Conservation (phyloP, 2,113 vertebrate species). For the Procavia capensis region DNA sequence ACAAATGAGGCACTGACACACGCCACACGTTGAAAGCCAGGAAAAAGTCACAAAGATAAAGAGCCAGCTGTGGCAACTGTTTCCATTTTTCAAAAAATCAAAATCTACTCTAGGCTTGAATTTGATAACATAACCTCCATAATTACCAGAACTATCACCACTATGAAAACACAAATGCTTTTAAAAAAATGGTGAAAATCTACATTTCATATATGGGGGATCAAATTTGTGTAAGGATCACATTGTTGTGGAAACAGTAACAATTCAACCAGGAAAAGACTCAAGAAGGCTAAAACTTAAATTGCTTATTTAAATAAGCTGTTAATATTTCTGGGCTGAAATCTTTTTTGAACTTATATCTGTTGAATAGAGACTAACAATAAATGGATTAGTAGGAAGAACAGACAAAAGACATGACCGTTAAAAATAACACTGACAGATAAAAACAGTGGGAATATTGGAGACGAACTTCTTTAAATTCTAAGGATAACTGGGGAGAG, state of each 20-base stretch:
- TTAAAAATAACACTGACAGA: not conserved
- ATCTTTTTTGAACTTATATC: not conserved
- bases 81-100: constrained; percentile 35
- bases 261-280: not conserved
- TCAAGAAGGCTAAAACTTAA: constrained; percentile 15
- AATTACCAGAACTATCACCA: not conserved
- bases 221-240: not conserved
- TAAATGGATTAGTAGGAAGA: not conserved
- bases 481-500: not conserved
- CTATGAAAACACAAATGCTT: not conserved
- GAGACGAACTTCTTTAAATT: not conserved
- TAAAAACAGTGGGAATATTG: not conserved
- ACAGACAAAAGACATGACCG: not conserved
- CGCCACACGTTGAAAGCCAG: not conserved
- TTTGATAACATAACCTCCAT: not conserved
- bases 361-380: constrained; percentile 27
- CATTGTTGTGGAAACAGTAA: not conserved
- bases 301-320: not conserved
- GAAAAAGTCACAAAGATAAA: constrained; percentile 12
- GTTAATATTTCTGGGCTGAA: constrained; percentile 11
- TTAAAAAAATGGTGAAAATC: not conserved
- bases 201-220: not conserved
- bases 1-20: not conserved
- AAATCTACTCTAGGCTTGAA: not conserved
- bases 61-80: not conserved